A percentile compares a stretch with the other conserved stretches of the same genome.
phyloP scores from a whole-genome alignment of 1,140 invertebrate genomes.

The Procambarus virginalis region DNA sequence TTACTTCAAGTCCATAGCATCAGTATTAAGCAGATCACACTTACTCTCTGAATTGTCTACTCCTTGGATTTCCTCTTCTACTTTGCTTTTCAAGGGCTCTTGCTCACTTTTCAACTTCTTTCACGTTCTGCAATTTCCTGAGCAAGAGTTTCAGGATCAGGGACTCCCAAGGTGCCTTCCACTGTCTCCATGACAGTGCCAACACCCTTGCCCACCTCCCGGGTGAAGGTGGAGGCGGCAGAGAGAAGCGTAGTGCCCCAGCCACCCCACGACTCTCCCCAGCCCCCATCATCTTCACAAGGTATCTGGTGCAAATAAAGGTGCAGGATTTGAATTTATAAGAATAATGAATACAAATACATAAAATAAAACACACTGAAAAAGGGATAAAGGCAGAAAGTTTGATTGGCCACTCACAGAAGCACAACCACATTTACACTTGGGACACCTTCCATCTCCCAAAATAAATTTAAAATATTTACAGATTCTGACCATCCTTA shows the following conservation, averaged over 20 bases:
- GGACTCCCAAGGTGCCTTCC: constrained; percentile 81
- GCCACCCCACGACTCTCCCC: constrained; percentile 80
- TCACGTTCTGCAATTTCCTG: constrained; percentile 68
- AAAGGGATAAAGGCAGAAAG: too few relatives aligned
- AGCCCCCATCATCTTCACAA: constrained; percentile 71
- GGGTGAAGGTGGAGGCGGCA: constrained; percentile 84
- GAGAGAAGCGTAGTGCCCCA: constrained; percentile 82
- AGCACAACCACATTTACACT: too few relatives aligned
- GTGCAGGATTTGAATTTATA: background rate
- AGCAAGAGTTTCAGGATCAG: constrained; percentile 84
- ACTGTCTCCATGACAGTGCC: constrained; percentile 83
- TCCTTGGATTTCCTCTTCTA: background rate
- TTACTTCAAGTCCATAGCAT: too few relatives aligned
- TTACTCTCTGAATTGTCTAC: background rate
- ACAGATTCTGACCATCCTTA: too few relatives aligned
- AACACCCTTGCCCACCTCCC: constrained; percentile 85
- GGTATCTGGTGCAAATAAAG: background rate
- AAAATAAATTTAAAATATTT: too few relatives aligned
- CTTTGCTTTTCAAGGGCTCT: background rate
- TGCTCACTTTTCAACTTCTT: constrained; percentile 30
- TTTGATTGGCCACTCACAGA: too few relatives aligned
- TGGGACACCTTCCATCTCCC: too few relatives aligned
- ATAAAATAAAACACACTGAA: too few relatives aligned
- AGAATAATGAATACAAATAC: background rate
- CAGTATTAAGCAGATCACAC: background rate